These are phyloP conservation scores for Dasyornis broadbenti DNA, from an alignment of 2,113 vertebrate genomes.

Conservation along the genomic window DNA sequence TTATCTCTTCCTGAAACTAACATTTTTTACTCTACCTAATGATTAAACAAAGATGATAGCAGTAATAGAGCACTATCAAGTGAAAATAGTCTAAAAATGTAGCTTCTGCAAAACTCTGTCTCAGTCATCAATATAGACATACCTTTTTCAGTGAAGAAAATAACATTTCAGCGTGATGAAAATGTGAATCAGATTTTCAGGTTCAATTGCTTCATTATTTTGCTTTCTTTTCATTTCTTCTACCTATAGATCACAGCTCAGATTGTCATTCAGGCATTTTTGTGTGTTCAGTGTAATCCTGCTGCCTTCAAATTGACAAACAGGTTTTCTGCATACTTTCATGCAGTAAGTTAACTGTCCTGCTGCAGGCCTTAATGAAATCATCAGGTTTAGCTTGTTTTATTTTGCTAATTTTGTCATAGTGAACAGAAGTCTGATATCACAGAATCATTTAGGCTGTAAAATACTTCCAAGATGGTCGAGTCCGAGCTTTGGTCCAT, in stretches of 20 bases:
- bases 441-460: neutral
- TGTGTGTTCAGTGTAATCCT: neutral
- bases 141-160: neutral
- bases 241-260: neutral
- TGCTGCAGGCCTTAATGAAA: neutral
- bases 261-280: neutral
- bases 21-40: neutral
- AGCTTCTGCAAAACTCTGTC: neutral
- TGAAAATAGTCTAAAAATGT: neutral
- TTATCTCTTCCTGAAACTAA: neutral
- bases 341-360: neutral
- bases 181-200: neutral
- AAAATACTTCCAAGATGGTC: neutral
- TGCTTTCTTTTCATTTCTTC: neutral
- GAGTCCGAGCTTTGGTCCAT: neutral
- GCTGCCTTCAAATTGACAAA: slow-evolving; percentile 8
- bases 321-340: neutral
- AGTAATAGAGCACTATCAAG: neutral
- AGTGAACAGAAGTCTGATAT: neutral
- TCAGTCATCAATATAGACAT: neutral
- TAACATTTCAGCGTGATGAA: neutral
- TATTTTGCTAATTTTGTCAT: neutral
- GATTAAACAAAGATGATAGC: slow-evolving; percentile 18
- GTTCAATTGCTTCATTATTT: neutral
- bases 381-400: neutral